phyloP scores from a whole-genome alignment of 1,140 invertebrate genomes.

The Akabosia matsudoensis region DNA sequence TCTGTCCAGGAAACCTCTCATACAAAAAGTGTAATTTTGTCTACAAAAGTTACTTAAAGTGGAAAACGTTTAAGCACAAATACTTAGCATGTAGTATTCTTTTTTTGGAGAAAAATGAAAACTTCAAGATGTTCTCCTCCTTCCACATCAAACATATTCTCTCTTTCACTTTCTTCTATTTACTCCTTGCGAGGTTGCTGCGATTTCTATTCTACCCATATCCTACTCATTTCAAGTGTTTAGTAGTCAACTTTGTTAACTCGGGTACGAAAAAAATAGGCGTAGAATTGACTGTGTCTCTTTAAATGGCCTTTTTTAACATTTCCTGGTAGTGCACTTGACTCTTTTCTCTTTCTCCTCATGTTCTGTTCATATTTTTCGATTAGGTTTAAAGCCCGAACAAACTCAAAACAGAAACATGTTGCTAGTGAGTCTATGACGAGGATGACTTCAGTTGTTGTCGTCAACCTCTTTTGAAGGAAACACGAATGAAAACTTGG shows the following conservation, averaged over 20 bases:
- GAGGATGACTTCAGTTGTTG: too few relatives aligned
- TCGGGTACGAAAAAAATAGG: not conserved
- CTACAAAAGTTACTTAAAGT: too few relatives aligned
- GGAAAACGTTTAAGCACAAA: too few relatives aligned
- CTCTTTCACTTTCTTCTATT: not conserved
- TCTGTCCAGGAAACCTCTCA: too few relatives aligned
- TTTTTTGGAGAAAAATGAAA: not conserved
- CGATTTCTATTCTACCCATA: too few relatives aligned
- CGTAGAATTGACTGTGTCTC: not conserved
- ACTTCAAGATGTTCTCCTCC: constrained; percentile 3
- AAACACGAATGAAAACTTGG: too few relatives aligned
- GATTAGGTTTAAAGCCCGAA: not conserved
- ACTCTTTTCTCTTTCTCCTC: not conserved
- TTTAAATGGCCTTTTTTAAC: not conserved
- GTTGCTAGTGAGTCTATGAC: not conserved
- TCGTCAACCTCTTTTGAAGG: too few relatives aligned
- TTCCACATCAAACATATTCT: not conserved
- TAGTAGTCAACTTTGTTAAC: too few relatives aligned
- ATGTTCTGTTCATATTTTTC: too few relatives aligned
- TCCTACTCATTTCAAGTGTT: too few relatives aligned
- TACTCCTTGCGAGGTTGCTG: too few relatives aligned
- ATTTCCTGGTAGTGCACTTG: not conserved
- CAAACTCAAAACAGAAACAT: not conserved
- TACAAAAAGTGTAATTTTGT: too few relatives aligned
- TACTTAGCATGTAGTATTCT: not conserved